Conservation (phyloP, 2,888 invertebrate species). For the Gymnosoma rotundatum region DNA sequence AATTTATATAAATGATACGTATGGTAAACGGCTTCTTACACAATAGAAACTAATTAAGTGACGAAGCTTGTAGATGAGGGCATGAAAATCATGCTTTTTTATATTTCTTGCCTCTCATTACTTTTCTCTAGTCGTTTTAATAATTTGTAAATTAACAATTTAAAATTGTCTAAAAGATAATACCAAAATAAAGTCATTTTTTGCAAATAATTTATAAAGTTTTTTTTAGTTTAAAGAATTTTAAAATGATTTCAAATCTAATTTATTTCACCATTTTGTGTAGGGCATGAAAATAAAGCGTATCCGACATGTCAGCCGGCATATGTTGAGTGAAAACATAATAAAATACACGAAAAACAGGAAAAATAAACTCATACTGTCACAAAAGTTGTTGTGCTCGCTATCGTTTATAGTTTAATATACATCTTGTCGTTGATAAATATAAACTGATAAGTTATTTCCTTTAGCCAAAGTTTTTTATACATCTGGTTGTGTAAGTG, state of each 20-base stretch:
- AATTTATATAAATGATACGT: too few relatives aligned
- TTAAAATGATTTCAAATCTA: background rate
- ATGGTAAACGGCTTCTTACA: too few relatives aligned
- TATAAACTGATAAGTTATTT: conserved; percentile 68
- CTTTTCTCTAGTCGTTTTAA: too few relatives aligned
- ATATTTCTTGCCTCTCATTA: too few relatives aligned
- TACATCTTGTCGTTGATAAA: conserved; percentile 65
- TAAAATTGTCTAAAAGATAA: too few relatives aligned
- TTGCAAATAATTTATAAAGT: too few relatives aligned
- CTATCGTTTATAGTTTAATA: conserved; percentile 46
- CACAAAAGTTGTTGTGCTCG: conserved; percentile 26
- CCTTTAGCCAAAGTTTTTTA: conserved; percentile 55
- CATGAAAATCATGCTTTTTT: too few relatives aligned
- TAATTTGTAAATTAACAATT: too few relatives aligned
- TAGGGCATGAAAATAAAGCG: conserved; percentile 14
- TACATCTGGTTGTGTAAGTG: background rate
- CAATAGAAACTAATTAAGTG: too few relatives aligned
- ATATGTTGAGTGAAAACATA: conserved; percentile 33
- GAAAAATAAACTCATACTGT: conserved; percentile 37
- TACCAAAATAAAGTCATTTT: too few relatives aligned
- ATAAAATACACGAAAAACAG: conserved; percentile 24
- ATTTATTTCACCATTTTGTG: background rate
- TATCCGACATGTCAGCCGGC: conserved; percentile 62
- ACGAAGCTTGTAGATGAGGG: too few relatives aligned
- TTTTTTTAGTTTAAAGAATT: too few relatives aligned